Evolutionary conservation across 2,888 invertebrate species (phyloP), one percentile per base, ranked within the genome.

Genomic region (Amiota communis): DNA sequence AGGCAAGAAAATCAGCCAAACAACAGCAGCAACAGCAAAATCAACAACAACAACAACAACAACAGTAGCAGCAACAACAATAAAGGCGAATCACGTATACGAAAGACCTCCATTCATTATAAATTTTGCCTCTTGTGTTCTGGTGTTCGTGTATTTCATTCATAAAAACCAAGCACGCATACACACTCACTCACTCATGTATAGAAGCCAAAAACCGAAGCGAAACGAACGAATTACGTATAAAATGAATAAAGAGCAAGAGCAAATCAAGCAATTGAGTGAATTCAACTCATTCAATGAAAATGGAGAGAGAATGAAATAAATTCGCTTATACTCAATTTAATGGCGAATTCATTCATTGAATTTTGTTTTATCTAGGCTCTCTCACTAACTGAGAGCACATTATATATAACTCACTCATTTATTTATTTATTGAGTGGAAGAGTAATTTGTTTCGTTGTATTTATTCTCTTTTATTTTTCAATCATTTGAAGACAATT

Each of bases 81-180:
- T 47, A 36, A 17, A 57, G 68, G 73, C 68, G 46, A 69, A 74
- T 74, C 78, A 78, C 78, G 75, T 79, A 73, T 74, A 79, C 36
- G 36, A 36, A 36, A 36, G 36, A 36, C 81, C 81, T 86, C 84
- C 86, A 87, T 86, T 86, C 87, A 87, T 86, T 86, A 87, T 86
- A 85, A 86, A 78, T 78, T 51, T 13, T 59, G 53, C 23, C 48
- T 65, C 65, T 76, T 59, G 23, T 12, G n/a, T 51, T n/a, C 20
- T 20, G 36, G 36, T 36, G 83, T 76, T 79, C 75, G 78, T 72
- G 36, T 36, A 82, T 86, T 87, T 87, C 87, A 87, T 87, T 87
- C 87, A 87, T 87, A 87, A 87, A 87, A 87, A 87, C 85, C 77
- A 78, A 36, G 36, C 84, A 59, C 71, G 59, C 47, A 70, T 17